Conservation (phyloP, 2,888 invertebrate species). For the Diplolepis rosae region DNA sequence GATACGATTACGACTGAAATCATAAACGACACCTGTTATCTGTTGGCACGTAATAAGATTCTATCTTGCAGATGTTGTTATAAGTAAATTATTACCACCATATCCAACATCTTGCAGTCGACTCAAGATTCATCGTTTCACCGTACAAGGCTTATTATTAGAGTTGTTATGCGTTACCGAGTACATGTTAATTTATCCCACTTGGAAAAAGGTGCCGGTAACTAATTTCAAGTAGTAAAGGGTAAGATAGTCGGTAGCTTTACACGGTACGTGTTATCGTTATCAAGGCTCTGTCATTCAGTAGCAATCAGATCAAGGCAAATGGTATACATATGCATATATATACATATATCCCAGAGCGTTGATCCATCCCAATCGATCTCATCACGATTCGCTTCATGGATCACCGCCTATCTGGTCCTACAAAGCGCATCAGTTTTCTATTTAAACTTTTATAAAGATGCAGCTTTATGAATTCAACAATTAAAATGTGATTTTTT, state of each 20-base stretch:
- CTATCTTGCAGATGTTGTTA: conserved; percentile 20
- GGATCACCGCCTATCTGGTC: neutral
- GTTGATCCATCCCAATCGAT: conserved; percentile 29
- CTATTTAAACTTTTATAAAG: neutral
- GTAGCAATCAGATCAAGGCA: conserved; percentile 22
- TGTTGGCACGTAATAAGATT: neutral
- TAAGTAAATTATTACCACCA: conserved; percentile 16
- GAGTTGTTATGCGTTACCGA: neutral
- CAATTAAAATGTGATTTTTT: conserved; percentile 3
- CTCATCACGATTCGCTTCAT: conserved; percentile 39
- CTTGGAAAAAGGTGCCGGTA: neutral
- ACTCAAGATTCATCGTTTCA: conserved; percentile 23
- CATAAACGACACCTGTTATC: conserved; percentile 14
- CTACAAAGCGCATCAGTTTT: neutral
- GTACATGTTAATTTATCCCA: conserved; percentile 9
- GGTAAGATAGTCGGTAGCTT: neutral
- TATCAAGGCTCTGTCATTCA: conserved; percentile 14
- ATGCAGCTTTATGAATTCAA: neutral
- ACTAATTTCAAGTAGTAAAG: conserved; percentile 1
- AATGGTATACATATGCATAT: neutral
- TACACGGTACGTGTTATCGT: conserved; percentile 30
- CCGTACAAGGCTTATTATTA: neutral
- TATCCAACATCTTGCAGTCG: conserved; percentile 22
- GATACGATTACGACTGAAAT: neutral
- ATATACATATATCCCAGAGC: conserved; percentile 11